Evolutionary conservation across 2,113 vertebrate species (phyloP).

Genomic region (Pardalotus punctatus): DNA sequence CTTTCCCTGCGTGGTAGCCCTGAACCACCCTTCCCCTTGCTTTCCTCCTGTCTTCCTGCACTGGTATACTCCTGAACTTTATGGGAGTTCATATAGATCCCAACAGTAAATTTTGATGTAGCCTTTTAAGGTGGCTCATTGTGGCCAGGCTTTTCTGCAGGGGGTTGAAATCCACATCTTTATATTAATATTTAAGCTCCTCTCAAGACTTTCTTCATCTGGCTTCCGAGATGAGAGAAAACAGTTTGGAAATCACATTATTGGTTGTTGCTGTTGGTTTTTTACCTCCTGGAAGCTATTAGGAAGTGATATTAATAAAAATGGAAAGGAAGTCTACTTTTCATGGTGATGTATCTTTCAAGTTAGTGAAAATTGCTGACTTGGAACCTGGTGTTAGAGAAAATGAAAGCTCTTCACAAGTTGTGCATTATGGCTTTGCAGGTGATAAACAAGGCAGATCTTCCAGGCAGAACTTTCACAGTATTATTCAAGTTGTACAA

Average conservation of each 20-base stretch:
- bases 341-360: neutral
- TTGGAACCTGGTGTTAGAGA: neutral
- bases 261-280: neutral
- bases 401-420: neutral
- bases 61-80: neutral
- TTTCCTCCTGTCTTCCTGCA: neutral
- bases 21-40: neutral
- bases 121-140: neutral
- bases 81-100: neutral
- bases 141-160: neutral
- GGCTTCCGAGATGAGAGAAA: neutral
- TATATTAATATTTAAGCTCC: neutral
- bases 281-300: neutral
- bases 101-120: neutral
- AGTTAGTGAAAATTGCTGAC: slow-evolving; percentile 10
- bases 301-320: slow-evolving; percentile 1
- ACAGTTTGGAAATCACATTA: neutral
- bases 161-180: neutral
- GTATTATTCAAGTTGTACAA: neutral
- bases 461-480: neutral
- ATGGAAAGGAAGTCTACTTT: neutral
- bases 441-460: neutral
- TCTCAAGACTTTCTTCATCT: neutral
- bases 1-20: neutral
- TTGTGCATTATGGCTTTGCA: neutral